A percentile compares a stretch with the other conserved stretches of the same genome.
These are phyloP conservation scores for Epicauta chinensis DNA, from an alignment of 1,140 invertebrate species.

Conservation along the genomic window DNA sequence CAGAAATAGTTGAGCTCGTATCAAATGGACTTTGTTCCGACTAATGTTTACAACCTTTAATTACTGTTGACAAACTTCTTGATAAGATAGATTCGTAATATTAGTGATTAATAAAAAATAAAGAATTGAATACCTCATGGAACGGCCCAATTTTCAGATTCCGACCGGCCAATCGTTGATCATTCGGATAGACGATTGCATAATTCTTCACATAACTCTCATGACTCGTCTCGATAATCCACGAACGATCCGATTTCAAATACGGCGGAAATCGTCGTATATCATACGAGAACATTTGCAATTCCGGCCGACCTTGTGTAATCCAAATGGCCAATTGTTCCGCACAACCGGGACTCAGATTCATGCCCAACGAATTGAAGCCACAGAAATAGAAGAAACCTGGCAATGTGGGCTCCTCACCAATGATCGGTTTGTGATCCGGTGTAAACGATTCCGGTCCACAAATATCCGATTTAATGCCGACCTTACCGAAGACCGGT, in stretches of 20 bases:
- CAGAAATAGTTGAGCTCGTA: too few species aligned
- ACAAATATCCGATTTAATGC: slow-evolving; percentile 79
- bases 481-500: slow-evolving; percentile 63
- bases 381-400: slow-evolving; percentile 78
- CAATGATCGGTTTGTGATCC: slow-evolving; percentile 83
- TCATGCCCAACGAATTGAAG: slow-evolving; percentile 87
- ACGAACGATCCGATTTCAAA: slow-evolving; percentile 60
- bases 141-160: slow-evolving; percentile 64
- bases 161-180: slow-evolving; percentile 76
- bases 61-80: too few species aligned
- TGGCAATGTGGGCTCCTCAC: slow-evolving; percentile 53
- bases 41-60: too few species aligned
- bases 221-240: slow-evolving; percentile 74
- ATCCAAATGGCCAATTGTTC: slow-evolving; percentile 82
- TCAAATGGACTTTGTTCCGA: too few species aligned
- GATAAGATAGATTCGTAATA: too few species aligned
- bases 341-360: slow-evolving; percentile 79
- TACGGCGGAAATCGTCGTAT: slow-evolving; percentile 69
- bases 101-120: slow-evolving; percentile 1
- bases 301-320: slow-evolving; percentile 67
- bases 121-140: slow-evolving; percentile 49
- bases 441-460: slow-evolving; percentile 85
- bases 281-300: slow-evolving; percentile 82
- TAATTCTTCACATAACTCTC: slow-evolving; percentile 87
- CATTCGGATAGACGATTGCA: slow-evolving; percentile 73